phyloP scores from a whole-genome alignment of 2,113 vertebrate genomes.

The Pseudopodoces humilis region DNA sequence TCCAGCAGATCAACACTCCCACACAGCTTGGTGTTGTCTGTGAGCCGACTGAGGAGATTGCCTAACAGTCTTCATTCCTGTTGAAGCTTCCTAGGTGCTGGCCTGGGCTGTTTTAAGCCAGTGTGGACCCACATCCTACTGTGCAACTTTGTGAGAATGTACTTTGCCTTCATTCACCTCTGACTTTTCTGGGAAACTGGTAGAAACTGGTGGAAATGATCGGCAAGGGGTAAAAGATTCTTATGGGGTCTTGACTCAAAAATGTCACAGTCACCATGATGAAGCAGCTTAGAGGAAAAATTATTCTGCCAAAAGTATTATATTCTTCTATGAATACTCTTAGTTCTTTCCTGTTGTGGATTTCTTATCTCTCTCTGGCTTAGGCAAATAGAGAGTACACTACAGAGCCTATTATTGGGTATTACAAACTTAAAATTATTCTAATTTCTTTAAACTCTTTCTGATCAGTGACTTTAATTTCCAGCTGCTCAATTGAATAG shows the following conservation, averaged over 20 bases:
- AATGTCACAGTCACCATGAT: background rate
- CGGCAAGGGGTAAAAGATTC: background rate
- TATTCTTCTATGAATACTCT: background rate
- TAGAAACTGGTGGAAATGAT: background rate
- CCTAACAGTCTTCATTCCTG: background rate
- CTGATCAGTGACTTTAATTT: background rate
- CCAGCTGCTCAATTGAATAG: background rate
- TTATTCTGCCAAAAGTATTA: background rate
- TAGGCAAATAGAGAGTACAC: background rate
- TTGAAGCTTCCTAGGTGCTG: background rate
- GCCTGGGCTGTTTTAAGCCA: background rate
- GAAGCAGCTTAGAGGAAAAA: background rate
- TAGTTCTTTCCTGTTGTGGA: background rate
- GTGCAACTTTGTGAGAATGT: background rate
- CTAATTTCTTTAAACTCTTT: background rate
- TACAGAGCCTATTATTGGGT: background rate
- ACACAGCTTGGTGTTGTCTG: accelerated
- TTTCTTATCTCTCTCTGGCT: background rate
- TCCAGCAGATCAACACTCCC: background rate
- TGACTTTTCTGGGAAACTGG: background rate
- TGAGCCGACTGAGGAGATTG: accelerated
- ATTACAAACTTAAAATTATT: background rate
- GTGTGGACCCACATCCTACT: background rate
- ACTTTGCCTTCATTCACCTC: background rate
- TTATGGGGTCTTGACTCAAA: background rate